These are phyloP conservation scores for Anabas testudineus DNA, from an alignment of 2,797 vertebrate species.

Conservation along the genomic window DNA sequence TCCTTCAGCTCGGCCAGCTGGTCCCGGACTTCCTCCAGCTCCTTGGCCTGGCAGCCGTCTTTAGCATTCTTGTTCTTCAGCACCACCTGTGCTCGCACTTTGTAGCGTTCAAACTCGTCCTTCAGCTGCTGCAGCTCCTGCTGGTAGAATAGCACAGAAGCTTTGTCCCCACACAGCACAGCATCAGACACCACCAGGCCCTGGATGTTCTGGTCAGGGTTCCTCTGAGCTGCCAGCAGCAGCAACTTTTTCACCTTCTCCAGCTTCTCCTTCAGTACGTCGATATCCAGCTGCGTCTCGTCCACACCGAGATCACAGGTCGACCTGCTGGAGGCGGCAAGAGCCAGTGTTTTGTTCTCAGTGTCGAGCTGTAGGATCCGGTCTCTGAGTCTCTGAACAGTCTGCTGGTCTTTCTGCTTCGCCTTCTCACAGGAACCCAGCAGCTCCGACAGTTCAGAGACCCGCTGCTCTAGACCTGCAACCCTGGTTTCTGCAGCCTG, in stretches of 20 bases:
- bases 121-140: conserved; percentile 93
- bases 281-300: conserved; percentile 85
- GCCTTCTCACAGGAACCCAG: conserved; percentile 90
- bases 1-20: conserved; percentile 92
- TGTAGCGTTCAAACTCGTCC: conserved; percentile 96
- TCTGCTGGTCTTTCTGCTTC: conserved; percentile 89
- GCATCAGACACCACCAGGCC: conserved; percentile 76
- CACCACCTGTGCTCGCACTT: conserved; percentile 91
- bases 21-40: conserved; percentile 90
- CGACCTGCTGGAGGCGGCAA: conserved; percentile 83
- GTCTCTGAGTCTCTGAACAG: conserved; percentile 89
- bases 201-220: conserved; percentile 82
- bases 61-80: conserved; percentile 91
- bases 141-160: conserved; percentile 82
- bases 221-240: conserved; percentile 81
- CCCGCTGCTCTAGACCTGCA: conserved; percentile 88
- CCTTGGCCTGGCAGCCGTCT: conserved; percentile 87
- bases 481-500: conserved; percentile 89
- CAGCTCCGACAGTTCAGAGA: conserved; percentile 90
- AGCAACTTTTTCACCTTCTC: conserved; percentile 89
- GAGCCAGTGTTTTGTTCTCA: conserved; percentile 92
- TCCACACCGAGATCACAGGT: conserved; percentile 74
- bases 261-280: conserved; percentile 87
- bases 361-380: conserved; percentile 90
- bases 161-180: conserved; percentile 80